Conservation (phyloP, 53 echinoderm and acorn worm genomes). For the Arbacia lixula region DNA sequence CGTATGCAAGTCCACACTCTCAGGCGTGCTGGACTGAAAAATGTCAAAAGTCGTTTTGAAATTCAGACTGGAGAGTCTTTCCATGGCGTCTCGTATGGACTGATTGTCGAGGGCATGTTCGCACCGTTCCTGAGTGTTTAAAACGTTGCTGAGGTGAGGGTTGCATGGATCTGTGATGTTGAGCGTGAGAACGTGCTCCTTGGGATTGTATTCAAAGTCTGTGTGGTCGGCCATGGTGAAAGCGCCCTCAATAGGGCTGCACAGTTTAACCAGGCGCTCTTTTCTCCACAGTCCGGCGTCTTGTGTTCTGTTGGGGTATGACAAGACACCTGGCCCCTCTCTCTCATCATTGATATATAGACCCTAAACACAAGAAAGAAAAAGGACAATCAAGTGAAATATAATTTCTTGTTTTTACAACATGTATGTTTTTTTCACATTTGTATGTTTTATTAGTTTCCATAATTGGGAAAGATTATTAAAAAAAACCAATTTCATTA, state of each 20-base stretch:
- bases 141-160: background rate
- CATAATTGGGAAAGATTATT: no score
- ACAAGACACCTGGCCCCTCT: conserved; percentile 81
- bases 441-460: no score
- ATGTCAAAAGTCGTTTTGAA: conserved; percentile 73
- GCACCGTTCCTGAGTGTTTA: background rate
- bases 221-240: conserved; percentile 82
- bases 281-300: conserved; percentile 94
- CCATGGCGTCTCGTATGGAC: conserved; percentile 65
- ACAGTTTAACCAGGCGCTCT: conserved; percentile 85
- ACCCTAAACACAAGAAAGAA: conserved; percentile 57
- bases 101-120: no score
- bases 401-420: no score
- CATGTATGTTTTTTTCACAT: no score
- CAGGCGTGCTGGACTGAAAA: conserved; percentile 73
- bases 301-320: conserved; percentile 70
- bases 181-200: conserved; percentile 61
- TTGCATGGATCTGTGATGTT: conserved; percentile 14
- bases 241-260: conserved; percentile 67
- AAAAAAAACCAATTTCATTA: no score
- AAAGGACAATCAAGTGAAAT: no score
- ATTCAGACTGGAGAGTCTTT: conserved; percentile 55
- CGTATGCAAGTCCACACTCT: conserved; percentile 85
- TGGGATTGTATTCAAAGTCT: conserved; percentile 83
- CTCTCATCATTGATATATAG: conserved; percentile 93